Base-by-base conservation (phyloP, 1,140 invertebrate genomes). In the Platyura marginata region DNA sequence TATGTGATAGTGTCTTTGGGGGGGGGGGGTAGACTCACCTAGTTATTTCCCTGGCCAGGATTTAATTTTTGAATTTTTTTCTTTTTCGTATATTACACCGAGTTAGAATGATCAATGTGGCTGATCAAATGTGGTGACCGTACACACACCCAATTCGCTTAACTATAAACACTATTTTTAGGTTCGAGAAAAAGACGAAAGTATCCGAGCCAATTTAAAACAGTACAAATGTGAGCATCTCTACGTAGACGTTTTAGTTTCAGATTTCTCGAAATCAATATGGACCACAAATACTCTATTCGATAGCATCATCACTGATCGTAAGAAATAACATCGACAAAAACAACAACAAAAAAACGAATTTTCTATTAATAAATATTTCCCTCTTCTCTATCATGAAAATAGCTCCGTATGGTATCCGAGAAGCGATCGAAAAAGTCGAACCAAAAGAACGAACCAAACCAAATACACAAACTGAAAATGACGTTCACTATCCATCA, bases 361-460 rank as follows among this genome's bases (percentile, higher is more conserved):
- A n/a, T n/a, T n/a, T n/a, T n/a, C 21, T 34, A 37, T 5, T 35
- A 20, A 41, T 9, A 41, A 15, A 37, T 38, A 18, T 16, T 38
- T 32, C 29, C 29, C 9, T 9, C 9, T 9, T n/a, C n/a, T 32
- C 9, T 32, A n/a, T 32, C n/a, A n/a, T n/a, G n/a, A n/a, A n/a
- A n/a, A n/a, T 48, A 94, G 91, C 91, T 48, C 93, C 93, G 1
- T 96, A 97, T 69, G 93, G 93, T 39, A 89, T 96, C 25, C 64
- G 92, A 48, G 92, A 97, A 68, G 70, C 87, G 9, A 86, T 84
- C 6, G 83, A 87, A 65, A 79, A 77, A 73, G 94, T 51, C 83
- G 87, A 48, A 74, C 77, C 38, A 58, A 73, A 50, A 68, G 70
- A 53, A 50, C 66, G 39, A 57, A 66, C 48, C 70, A 75, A 64